Evolutionary conservation across 2,797 vertebrate species (phyloP).

Genomic region (Psittacula derbiana): DNA sequence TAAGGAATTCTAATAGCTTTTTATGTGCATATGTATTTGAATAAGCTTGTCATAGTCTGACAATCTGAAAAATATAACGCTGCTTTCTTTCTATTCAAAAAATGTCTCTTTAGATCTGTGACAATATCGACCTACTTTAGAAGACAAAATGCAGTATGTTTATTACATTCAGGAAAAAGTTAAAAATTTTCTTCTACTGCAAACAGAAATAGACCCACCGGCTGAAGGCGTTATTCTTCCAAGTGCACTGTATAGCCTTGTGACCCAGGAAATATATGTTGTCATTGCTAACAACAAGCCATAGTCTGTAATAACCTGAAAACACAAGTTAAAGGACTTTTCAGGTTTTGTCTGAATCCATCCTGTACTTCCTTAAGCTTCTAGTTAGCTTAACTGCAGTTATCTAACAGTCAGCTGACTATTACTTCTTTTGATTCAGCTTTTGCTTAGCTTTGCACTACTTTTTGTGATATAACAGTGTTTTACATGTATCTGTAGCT

Average conservation of each 20-base stretch:
- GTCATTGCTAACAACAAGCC: no score
- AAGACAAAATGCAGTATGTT: not conserved
- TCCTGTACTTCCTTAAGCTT: not conserved
- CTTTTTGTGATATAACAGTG: not conserved
- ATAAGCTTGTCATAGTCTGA: not conserved
- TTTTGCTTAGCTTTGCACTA: not conserved
- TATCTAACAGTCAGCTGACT: not conserved
- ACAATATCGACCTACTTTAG: not conserved
- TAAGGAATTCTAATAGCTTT: not conserved
- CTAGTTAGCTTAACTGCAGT: not conserved
- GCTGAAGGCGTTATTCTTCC: not conserved
- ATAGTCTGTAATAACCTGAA: not conserved
- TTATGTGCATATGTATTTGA: not conserved
- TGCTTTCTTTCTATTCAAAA: not conserved
- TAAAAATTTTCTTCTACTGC: not conserved
- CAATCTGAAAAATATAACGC: not conserved
- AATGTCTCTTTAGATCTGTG: not conserved
- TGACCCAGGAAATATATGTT: not conserved
- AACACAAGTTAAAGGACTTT: not conserved
- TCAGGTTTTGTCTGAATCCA: not conserved
- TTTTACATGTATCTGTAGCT: not conserved
- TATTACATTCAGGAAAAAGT: not conserved
- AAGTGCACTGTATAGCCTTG: not conserved
- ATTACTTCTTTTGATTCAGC: not conserved
- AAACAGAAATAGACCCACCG: not conserved